Evolutionary conservation across 2,797 vertebrate genomes (phyloP).

Genomic region (Lerista edwardsae): DNA sequence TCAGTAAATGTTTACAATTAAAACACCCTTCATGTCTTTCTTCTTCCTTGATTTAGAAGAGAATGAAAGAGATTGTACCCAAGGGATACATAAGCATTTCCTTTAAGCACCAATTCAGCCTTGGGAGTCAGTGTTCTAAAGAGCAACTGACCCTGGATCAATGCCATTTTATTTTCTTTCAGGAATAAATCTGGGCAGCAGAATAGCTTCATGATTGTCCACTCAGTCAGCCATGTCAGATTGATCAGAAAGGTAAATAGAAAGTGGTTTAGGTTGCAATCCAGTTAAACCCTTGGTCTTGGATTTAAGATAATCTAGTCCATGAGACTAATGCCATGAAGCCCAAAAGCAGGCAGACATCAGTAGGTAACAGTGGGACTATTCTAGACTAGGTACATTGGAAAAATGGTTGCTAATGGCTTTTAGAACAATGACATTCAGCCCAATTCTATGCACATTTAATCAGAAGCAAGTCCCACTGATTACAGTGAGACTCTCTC

Average conservation of each 20-base stretch:
- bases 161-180: constrained; percentile 72
- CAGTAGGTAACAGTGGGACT: background rate
- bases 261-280: constrained; percentile 51
- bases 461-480: background rate
- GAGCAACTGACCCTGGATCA: constrained; percentile 57
- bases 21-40: constrained; percentile 35
- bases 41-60: constrained; percentile 37
- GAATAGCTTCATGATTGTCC: constrained; percentile 58
- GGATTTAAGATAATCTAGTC: background rate
- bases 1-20: constrained; percentile 47
- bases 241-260: constrained; percentile 56
- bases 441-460: background rate
- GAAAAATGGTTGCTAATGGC: background rate
- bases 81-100: constrained; percentile 41
- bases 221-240: constrained; percentile 60
- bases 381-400: no score
- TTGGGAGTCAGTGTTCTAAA: constrained; percentile 58
- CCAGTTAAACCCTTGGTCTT: background rate
- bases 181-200: constrained; percentile 72
- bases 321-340: background rate
- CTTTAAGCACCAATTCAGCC: constrained; percentile 47
- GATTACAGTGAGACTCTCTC: background rate
- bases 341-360: background rate
- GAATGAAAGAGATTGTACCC: constrained; percentile 16
- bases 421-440: background rate